Percentiles rank a stretch among this genome's conserved stretches.
Conservation (phyloP, 2,113 vertebrate genomes). For the Oryzias celebensis region DNA sequence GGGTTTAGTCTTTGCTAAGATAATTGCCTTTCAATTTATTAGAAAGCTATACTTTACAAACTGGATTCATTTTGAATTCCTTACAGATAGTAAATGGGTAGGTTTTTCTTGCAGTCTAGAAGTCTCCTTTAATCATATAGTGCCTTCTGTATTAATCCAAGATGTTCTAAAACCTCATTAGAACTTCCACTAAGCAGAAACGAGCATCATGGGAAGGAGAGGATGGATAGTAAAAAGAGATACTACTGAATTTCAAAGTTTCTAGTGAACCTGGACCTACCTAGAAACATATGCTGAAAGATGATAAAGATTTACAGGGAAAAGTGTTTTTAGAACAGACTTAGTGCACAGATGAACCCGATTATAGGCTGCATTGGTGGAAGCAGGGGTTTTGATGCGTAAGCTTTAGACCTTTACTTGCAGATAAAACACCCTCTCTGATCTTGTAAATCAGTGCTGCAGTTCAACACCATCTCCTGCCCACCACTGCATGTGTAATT, state of each 20-base stretch:
- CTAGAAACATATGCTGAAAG: constrained; percentile 8
- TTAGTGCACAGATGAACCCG: constrained; percentile 18
- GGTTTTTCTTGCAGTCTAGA: constrained; percentile 52
- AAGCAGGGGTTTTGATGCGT: constrained; percentile 34
- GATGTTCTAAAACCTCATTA: constrained; percentile 66
- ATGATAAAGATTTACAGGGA: constrained; percentile 23
- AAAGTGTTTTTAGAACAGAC: constrained; percentile 4
- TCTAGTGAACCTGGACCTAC: constrained; percentile 29
- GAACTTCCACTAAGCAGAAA: constrained; percentile 51
- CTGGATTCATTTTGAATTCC: no score
- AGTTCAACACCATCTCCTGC: constrained; percentile 43
- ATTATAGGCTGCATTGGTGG: constrained; percentile 29
- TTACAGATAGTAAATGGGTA: no score
- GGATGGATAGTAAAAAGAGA: constrained; percentile 20
- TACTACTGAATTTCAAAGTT: constrained; percentile 56
- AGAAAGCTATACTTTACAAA: no score
- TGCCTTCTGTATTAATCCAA: constrained; percentile 39
- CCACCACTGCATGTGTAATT: constrained; percentile 39
- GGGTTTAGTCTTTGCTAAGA: no score
- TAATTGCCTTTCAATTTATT: no score
- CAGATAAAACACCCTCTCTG: constrained; percentile 9
- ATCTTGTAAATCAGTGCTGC: constrained; percentile 35
- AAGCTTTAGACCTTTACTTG: constrained; percentile 40
- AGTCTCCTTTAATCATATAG: constrained; percentile 39
- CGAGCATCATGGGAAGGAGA: constrained; percentile 40